These are phyloP conservation scores for Drosophila macrospina DNA, from an alignment of 2,888 invertebrate genomes.

Conservation along the genomic window DNA sequence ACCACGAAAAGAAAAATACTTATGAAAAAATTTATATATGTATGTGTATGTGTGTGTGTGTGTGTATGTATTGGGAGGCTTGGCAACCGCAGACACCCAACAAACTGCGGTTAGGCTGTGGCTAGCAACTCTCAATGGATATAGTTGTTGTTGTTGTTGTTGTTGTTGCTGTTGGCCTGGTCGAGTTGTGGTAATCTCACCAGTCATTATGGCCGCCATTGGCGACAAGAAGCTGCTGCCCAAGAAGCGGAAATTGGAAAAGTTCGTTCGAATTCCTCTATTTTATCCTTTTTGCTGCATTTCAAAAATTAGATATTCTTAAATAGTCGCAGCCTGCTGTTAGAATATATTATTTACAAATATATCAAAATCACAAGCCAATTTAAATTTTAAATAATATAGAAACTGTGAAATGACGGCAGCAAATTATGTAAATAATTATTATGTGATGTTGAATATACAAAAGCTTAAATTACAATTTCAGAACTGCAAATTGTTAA, in stretches of 20 bases:
- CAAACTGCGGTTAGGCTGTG: constrained; percentile 61
- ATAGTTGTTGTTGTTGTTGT: constrained; percentile 19
- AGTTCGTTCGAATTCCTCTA: constrained; percentile 38
- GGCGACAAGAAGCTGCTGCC: constrained; percentile 52
- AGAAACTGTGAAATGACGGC: too few species aligned
- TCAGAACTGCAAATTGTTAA: neutral
- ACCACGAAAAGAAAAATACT: constrained; percentile 53
- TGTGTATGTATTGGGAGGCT: constrained; percentile 51
- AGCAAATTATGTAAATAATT: too few species aligned
- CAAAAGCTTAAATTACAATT: too few species aligned
- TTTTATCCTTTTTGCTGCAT: neutral
- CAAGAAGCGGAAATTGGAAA: constrained; percentile 74
- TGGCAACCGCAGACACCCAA: constrained; percentile 64
- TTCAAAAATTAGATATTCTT: constrained; percentile 17
- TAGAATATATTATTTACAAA: neutral
- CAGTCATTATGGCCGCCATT: constrained; percentile 66
- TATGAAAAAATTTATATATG: constrained; percentile 20
- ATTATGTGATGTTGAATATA: too few species aligned
- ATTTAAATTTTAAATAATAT: too few species aligned
- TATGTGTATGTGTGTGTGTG: constrained; percentile 30
- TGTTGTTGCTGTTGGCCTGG: constrained; percentile 29
- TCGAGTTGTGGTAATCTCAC: constrained; percentile 48
- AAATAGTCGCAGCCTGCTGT: too few species aligned
- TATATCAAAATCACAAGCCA: too few species aligned
- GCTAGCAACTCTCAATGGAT: constrained; percentile 31